Evolutionary conservation across 2,797 vertebrate genomes (phyloP).

Genomic region (Setipinna tenuifilis): DNA sequence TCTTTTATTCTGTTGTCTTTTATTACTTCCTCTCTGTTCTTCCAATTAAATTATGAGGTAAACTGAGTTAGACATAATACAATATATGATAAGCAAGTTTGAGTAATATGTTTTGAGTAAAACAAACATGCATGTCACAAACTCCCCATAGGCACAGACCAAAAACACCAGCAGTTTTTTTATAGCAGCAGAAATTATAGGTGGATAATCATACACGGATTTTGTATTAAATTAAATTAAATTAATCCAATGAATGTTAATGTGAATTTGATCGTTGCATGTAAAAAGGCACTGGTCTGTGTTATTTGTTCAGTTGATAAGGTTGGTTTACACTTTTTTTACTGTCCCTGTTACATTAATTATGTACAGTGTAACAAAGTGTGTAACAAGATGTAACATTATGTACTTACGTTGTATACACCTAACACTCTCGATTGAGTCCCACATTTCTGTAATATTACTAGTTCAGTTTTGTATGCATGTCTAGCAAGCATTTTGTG

Average conservation of each 20-base stretch:
- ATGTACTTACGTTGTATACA: too few relatives aligned
- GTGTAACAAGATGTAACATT: too few relatives aligned
- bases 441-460: neutral
- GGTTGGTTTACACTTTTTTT: neutral
- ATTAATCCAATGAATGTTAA: neutral
- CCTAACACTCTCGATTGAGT: neutral
- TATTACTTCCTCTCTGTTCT: neutral
- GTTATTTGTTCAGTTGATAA: neutral
- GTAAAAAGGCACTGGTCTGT: neutral
- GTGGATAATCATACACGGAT: neutral
- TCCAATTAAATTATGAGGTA: neutral
- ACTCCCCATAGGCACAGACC: neutral
- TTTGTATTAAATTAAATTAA: constrained; percentile 2
- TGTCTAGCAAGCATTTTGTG: neutral
- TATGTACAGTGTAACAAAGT: too few relatives aligned
- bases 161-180: neutral
- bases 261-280: neutral
- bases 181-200: neutral
- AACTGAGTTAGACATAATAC: too few relatives aligned
- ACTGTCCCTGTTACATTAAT: too few relatives aligned
- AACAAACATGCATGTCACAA: neutral
- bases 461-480: neutral
- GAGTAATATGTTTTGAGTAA: neutral
- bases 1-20: neutral
- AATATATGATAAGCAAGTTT: neutral